phyloP scores from a whole-genome alignment of 2,888 invertebrate genomes.

The Furcula furcula region DNA sequence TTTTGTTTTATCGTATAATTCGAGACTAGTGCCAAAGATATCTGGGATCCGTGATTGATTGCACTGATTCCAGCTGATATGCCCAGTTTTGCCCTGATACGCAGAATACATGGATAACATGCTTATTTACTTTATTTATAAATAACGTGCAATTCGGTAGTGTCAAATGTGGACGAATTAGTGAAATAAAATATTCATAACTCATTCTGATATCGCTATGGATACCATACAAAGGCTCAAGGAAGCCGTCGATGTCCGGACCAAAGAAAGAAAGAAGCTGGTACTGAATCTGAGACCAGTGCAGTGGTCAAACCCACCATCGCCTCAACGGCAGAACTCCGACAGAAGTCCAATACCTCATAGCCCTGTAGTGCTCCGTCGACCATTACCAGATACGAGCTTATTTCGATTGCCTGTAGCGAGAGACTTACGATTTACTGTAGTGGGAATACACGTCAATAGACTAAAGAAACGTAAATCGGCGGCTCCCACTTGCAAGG shows the following conservation, averaged over 20 bases:
- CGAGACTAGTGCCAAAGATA: slow-evolving; percentile 21
- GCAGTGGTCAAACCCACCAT: neutral
- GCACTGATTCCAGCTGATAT: slow-evolving; percentile 20
- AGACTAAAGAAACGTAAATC: slow-evolving; percentile 32
- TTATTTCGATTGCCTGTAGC: slow-evolving; percentile 2
- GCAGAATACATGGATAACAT: neutral
- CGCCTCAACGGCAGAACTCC: neutral
- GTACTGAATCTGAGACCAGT: neutral
- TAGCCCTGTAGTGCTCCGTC: neutral
- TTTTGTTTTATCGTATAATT: slow-evolving; percentile 22
- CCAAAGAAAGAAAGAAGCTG: neutral
- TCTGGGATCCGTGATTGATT: slow-evolving; percentile 24
- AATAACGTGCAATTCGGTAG: neutral
- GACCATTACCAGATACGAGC: neutral
- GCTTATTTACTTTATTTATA: neutral
- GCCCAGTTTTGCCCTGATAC: neutral
- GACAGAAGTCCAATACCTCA: neutral
- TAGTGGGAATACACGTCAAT: slow-evolving; percentile 52
- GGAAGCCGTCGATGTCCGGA: neutral
- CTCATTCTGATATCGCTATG: no score
- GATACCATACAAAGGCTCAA: neutral
- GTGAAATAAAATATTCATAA: no score
- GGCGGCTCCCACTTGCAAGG: slow-evolving; percentile 48
- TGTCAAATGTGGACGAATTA: neutral
- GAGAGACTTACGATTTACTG: slow-evolving; percentile 39